Base-by-base conservation (phyloP, 2,113 vertebrate species). In the Pao palembangensis region DNA sequence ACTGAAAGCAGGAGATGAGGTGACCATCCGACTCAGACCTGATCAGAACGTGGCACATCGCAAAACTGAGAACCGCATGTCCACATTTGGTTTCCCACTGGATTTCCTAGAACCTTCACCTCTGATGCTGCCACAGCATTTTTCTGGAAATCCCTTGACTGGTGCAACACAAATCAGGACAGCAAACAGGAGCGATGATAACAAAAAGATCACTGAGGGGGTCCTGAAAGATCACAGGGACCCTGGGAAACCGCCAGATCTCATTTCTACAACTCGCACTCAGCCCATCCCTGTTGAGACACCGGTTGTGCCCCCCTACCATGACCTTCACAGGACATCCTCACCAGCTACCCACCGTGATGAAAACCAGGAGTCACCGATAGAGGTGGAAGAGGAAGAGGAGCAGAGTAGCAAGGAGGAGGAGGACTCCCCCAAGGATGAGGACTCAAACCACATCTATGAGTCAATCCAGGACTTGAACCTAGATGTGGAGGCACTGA, bases 61-160 rank as follows among this genome's bases (percentile, higher is more conserved):
- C 6, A 90, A 88, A 58, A 71, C 70, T 0, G 91, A 92, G 41
- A 91, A 92, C 77, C 89, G 91, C 44, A 89, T 92, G 90, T 92
- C 91, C 4, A 92, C 91, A 0, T 92, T 92, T 0, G 91, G 91
- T 0, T 61, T 91, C 18, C 87, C 78, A 0, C 43, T 88, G 47
- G 90, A 92, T 14, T 61, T 83, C 12, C 69, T 80, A 0, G 90
- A 91, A 11, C 58, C 25, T 2, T 34, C 64, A 0, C 25, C 70
- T 18, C 1, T 18, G 3, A 41, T 17, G 41, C 5, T 12, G 0
- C 12, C 48, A 0, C 17, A 13, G 0, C 21, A 34, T 12, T 51
- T 41, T 15, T 8, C 38, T 4, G 18, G 20, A 15, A 53, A 34
- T 2, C 49, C 50, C 1, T 41, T 49, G 1, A 7, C 17, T 21